These are phyloP conservation scores for Labeo catla DNA, from an alignment of 2,113 vertebrate genomes.

Conservation along the genomic window DNA sequence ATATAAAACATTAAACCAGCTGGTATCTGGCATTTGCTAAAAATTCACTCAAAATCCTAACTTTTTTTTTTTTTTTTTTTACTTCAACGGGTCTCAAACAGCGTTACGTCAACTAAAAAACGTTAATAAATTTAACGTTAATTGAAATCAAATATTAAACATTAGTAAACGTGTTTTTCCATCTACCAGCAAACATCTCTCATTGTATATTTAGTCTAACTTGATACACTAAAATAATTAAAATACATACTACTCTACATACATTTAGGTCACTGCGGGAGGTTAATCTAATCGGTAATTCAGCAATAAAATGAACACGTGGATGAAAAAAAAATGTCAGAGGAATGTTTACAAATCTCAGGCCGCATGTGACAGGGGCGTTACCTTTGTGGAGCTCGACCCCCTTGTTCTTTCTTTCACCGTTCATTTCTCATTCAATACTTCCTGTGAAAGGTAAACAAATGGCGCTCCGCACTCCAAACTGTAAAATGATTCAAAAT, in stretches of 20 bases:
- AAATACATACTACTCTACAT: too few species aligned
- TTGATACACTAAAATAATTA: too few species aligned
- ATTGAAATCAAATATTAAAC: too few species aligned
- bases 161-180: neutral
- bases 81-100: neutral
- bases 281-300: neutral
- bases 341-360: neutral
- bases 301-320: slow-evolving; percentile 2
- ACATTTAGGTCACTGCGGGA: neutral
- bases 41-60: too few species aligned
- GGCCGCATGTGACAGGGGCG: slow-evolving; percentile 40
- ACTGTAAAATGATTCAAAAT: slow-evolving; percentile 55
- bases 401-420: neutral
- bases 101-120: too few species aligned
- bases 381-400: neutral
- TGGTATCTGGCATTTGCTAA: neutral
- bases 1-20: neutral
- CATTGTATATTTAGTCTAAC: too few species aligned
- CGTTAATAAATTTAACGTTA: neutral
- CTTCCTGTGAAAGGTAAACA: slow-evolving; percentile 74
- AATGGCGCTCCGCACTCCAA: slow-evolving; percentile 64
- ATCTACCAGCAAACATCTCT: neutral
- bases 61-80: too few species aligned
- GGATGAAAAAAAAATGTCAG: neutral
- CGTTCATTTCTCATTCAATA: slow-evolving; percentile 50